Conservation (phyloP, 2,888 invertebrate species). For the Stenichneumon culpator region DNA sequence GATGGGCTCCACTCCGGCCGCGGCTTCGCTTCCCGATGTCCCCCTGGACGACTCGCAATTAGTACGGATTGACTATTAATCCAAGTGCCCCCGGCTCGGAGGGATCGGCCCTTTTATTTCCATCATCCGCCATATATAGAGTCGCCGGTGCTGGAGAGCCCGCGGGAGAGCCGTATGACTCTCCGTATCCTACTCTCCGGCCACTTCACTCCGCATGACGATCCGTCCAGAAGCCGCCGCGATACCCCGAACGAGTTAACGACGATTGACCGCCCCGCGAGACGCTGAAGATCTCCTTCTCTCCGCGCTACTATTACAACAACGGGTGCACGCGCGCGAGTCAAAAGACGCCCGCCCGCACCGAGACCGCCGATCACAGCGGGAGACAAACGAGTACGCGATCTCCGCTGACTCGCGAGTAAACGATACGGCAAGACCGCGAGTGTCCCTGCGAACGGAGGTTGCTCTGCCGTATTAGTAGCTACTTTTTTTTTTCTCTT, state of each 20-base stretch:
- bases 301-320: constrained; percentile 18
- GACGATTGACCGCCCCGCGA: constrained; percentile 66
- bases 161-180: constrained; percentile 17
- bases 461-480: neutral
- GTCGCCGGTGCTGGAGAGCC: constrained; percentile 31
- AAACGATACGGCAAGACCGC: neutral
- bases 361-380: constrained; percentile 56
- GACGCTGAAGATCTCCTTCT: constrained; percentile 12
- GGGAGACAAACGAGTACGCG: constrained; percentile 54
- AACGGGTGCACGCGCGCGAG: constrained; percentile 31
- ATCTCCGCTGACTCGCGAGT: constrained; percentile 18
- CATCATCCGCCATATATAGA: constrained; percentile 78
- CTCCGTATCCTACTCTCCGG: neutral
- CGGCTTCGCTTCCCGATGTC: constrained; percentile 42
- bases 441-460: neutral
- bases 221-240: constrained; percentile 64
- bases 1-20: constrained; percentile 25
- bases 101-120: constrained; percentile 75
- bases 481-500: neutral
- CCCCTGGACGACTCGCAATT: constrained; percentile 77
- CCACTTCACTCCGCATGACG: constrained; percentile 44
- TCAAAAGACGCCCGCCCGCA: constrained; percentile 64
- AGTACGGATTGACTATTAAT: constrained; percentile 81
- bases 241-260: constrained; percentile 70
- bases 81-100: constrained; percentile 71